Evolutionary conservation across 2,797 vertebrate genomes (phyloP), one percentile per base, ranked within the genome.

Genomic region (Molossus molossus): DNA sequence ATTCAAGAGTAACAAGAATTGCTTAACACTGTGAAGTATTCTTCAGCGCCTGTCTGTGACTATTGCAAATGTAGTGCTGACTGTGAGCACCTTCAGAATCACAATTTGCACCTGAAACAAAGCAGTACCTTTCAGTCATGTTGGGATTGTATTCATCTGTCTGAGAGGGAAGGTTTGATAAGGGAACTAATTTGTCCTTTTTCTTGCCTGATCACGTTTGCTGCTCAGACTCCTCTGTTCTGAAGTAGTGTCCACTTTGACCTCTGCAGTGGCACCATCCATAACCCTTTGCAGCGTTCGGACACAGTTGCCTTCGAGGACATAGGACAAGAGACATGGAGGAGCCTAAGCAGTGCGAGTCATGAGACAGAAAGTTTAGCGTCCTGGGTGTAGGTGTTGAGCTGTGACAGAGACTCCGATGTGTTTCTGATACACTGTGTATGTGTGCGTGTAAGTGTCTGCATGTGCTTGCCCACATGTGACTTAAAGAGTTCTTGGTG

Each of bases 1-100:
- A 77, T 50, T 79, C 82, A 75, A 81, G n/a, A 92, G 12, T 90
- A 67, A 67, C 23, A 20, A 33, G 0, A 45, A 77, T 89, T 95
- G 37, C 58, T 93, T 93, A 82, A 69, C 17, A 55, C 48, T 9
- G 18, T 91, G 60, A 82, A 87, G 79, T 88, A 79, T 40, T 93
- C 67, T 95, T 72, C 57, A 40, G 40, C 27, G 13, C 85, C 48
- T 40, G 20, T 50, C 65, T 93, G 40, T 0, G 29, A 58, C 45
- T 86, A 25, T 79, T 64, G 20, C 27, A 58, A 79, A 75, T 88
- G 48, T 2, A 55, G 29, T 25, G 76, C n/a, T 79, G 45, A 76
- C 77, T 94, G 48, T 69, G 53, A 87, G 40, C 3, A 15, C 29
- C 29, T 91, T n/a, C 29, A 21, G 60, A 91, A 57, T 86, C 53